Evolutionary conservation across 2,888 invertebrate species (phyloP).

Genomic region (Epirrhoe alternata): DNA sequence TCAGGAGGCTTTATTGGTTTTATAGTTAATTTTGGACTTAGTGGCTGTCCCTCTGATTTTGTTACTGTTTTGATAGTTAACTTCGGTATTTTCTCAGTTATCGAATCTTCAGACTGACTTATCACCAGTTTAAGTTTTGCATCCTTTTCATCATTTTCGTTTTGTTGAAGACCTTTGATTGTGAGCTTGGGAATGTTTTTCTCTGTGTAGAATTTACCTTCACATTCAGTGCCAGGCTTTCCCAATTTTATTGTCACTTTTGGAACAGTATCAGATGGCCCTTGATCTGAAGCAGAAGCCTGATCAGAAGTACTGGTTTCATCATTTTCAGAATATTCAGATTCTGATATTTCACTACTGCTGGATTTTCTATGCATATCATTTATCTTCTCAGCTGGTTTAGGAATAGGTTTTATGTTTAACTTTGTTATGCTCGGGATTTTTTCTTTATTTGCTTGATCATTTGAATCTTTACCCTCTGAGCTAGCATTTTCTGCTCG

Average conservation of each 20-base stretch:
- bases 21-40: slow-evolving; percentile 80
- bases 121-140: slow-evolving; percentile 74
- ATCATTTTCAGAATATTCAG: slow-evolving; percentile 84
- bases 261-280: slow-evolving; percentile 68
- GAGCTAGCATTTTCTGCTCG: slow-evolving; percentile 54
- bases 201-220: slow-evolving; percentile 77
- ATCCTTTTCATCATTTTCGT: slow-evolving; percentile 66
- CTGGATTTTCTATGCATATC: slow-evolving; percentile 79
- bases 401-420: slow-evolving; percentile 80
- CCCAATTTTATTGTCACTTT: slow-evolving; percentile 81
- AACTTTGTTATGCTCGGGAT: slow-evolving; percentile 74
- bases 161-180: slow-evolving; percentile 72
- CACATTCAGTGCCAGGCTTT: slow-evolving; percentile 75
- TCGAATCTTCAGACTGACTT: slow-evolving; percentile 69
- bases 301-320: slow-evolving; percentile 79
- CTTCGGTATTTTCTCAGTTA: slow-evolving; percentile 74
- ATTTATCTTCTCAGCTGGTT: slow-evolving; percentile 77
- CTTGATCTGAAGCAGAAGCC: slow-evolving; percentile 75
- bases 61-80: slow-evolving; percentile 75
- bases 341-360: slow-evolving; percentile 83
- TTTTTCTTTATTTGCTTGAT: slow-evolving; percentile 59
- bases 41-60: slow-evolving; percentile 71
- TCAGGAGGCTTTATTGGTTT: slow-evolving; percentile 78
- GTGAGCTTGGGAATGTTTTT: slow-evolving; percentile 77
- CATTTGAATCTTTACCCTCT: slow-evolving; percentile 38